Conservation (phyloP, 2,888 invertebrate genomes). For the Rosalia funebris region DNA sequence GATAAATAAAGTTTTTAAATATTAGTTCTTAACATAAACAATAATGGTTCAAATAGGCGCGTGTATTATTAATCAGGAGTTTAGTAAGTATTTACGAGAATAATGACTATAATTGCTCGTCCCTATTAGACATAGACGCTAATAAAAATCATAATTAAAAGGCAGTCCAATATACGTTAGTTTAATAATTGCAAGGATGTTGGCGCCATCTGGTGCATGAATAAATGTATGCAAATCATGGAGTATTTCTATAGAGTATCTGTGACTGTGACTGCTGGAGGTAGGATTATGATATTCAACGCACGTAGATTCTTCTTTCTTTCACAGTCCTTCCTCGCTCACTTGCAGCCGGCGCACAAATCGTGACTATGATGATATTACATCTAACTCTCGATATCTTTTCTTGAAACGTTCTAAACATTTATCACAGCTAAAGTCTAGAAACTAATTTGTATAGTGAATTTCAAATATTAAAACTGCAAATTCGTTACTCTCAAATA, state of each 20-base stretch:
- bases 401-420: conserved; percentile 28
- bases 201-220: conserved; percentile 38
- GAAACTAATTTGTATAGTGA: conserved; percentile 19
- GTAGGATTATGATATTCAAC: conserved; percentile 49
- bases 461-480: neutral
- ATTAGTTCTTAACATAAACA: no score
- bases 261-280: conserved; percentile 43
- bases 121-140: neutral
- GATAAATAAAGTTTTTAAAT: no score
- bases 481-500: neutral
- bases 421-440: conserved; percentile 21
- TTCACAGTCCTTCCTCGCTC: conserved; percentile 48
- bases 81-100: no score
- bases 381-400: conserved; percentile 27
- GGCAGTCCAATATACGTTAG: conserved; percentile 19
- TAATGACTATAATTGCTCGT: no score
- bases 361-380: conserved; percentile 61
- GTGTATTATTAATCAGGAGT: no score
- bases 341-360: conserved; percentile 60
- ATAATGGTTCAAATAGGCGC: no score
- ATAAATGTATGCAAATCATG: conserved; percentile 49
- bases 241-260: conserved; percentile 37
- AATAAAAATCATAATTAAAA: conserved; percentile 3
- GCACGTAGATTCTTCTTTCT: conserved; percentile 58
- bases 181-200: conserved; percentile 38